Percentiles rank a stretch among this genome's conserved stretches.
phyloP scores from a whole-genome alignment of 1,140 invertebrate genomes.

The Apolygus lucorum region DNA sequence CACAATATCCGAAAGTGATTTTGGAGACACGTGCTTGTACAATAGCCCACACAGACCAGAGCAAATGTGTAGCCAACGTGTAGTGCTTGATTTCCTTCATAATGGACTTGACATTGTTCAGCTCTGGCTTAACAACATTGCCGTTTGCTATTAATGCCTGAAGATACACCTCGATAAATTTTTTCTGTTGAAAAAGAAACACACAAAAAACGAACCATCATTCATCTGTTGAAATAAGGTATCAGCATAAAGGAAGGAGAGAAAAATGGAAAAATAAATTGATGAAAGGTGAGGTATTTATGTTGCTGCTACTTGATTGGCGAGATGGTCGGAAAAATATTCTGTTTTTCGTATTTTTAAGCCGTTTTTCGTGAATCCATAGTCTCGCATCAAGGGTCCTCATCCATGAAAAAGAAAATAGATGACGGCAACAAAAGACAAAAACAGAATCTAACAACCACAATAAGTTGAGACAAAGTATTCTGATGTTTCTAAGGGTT shows the following conservation, averaged over 20 bases:
- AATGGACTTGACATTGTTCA: constrained; percentile 38
- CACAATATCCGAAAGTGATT: constrained; percentile 93
- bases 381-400: neutral
- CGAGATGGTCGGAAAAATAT: neutral
- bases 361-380: neutral
- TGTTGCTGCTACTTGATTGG: neutral
- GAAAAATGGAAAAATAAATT: neutral
- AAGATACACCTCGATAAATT: constrained; percentile 34
- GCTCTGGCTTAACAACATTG: constrained; percentile 14
- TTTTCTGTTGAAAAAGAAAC: constrained; percentile 27
- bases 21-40: constrained; percentile 78
- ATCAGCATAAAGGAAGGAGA: neutral
- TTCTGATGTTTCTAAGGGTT: constrained; percentile 1
- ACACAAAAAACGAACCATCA: neutral
- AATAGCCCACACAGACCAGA: constrained; percentile 87
- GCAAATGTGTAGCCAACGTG: constrained; percentile 78
- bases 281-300: neutral
- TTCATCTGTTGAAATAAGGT: neutral
- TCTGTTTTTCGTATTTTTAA: neutral
- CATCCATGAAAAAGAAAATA: neutral
- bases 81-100: constrained; percentile 72
- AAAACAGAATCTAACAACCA: neutral
- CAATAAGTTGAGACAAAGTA: neutral
- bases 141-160: neutral
- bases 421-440: neutral